Evolutionary conservation across 1,140 invertebrate species (phyloP).

Genomic region (Luehdorfia chinensis): DNA sequence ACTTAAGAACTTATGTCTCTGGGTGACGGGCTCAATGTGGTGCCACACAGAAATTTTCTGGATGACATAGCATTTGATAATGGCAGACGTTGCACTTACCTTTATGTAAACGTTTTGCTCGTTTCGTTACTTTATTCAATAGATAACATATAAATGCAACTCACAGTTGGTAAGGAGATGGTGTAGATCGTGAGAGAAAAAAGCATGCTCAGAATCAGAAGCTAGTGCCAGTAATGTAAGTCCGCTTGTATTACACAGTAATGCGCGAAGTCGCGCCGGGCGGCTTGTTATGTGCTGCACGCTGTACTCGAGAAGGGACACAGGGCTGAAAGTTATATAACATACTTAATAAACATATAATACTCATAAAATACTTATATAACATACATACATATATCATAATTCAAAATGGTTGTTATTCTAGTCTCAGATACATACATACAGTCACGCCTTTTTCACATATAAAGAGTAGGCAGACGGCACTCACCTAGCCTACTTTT

Average conservation of each 20-base stretch:
- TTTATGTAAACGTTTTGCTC: too few species aligned
- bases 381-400: not conserved
- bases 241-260: slow-evolving; percentile 38
- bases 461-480: too few species aligned
- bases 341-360: not conserved
- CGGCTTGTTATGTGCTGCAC: slow-evolving; percentile 25
- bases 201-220: slow-evolving; percentile 29
- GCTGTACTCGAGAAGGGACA: slow-evolving; percentile 42
- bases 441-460: too few species aligned
- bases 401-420: not conserved
- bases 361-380: slow-evolving; percentile 3
- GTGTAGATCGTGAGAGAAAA: slow-evolving; percentile 49
- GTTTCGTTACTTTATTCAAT: too few species aligned
- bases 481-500: too few species aligned
- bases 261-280: slow-evolving; percentile 43
- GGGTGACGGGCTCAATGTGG: too few species aligned
- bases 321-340: slow-evolving; percentile 31
- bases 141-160: too few species aligned
- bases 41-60: too few species aligned
- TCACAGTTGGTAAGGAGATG: slow-evolving; percentile 46
- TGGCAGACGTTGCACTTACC: too few species aligned
- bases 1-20: too few species aligned
- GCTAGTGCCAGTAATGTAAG: slow-evolving; percentile 37
- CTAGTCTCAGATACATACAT: too few species aligned
- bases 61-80: too few species aligned